A percentile compares a stretch with the other conserved stretches of the same genome.
Conservation (phyloP, 2,888 invertebrate genomes). For the Tenthredo distinguenda region DNA sequence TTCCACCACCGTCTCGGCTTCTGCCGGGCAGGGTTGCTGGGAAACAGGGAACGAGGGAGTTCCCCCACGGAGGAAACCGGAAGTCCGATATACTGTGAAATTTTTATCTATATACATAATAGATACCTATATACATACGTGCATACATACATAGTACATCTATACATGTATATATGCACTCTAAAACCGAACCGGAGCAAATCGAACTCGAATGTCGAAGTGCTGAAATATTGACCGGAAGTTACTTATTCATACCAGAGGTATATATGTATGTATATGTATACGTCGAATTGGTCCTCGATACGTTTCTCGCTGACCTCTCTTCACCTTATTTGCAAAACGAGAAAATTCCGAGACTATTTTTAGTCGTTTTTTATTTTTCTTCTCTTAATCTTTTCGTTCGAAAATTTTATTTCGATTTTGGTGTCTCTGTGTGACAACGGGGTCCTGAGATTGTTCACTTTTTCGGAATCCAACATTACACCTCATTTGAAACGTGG, state of each 20-base stretch:
- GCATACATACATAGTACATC: not conserved
- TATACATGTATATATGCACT: not conserved
- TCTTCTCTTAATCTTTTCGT: not conserved
- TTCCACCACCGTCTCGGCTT: no score
- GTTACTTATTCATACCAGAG: not conserved
- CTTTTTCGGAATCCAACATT: not conserved
- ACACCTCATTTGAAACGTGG: not conserved
- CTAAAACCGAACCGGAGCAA: not conserved
- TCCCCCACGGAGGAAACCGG: no score
- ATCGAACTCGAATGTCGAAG: not conserved
- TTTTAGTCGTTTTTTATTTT: not conserved
- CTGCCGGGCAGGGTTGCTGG: no score
- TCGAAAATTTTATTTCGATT: not conserved
- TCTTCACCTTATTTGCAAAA: not conserved
- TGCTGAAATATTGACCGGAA: conserved; percentile 2
- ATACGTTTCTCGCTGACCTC: not conserved
- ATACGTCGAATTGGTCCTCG: not conserved
- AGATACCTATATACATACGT: not conserved
- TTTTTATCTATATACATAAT: no score
- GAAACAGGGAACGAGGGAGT: no score
- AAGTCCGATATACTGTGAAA: no score
- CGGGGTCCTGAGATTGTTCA: not conserved
- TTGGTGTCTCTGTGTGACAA: not conserved
- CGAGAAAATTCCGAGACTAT: not conserved
- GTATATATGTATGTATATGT: not conserved